A percentile compares a stretch with the other conserved stretches of the same genome.
These are phyloP conservation scores for Pollenia griseotomentosa DNA, from an alignment of 2,888 invertebrate species.

Conservation along the genomic window DNA sequence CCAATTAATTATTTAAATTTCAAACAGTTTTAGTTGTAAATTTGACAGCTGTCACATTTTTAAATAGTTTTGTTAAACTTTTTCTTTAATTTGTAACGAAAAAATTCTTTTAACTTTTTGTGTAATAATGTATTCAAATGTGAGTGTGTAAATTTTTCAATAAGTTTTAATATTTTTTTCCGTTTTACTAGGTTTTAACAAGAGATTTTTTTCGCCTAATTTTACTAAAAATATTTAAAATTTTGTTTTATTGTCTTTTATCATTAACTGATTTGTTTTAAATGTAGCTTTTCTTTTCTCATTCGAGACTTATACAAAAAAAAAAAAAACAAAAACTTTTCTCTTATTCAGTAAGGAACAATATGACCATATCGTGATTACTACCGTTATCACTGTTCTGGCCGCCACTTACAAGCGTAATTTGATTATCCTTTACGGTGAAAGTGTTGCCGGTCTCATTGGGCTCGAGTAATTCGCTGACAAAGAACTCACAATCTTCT, in stretches of 20 bases:
- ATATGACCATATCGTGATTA: slow-evolving; percentile 75
- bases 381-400: slow-evolving; percentile 48
- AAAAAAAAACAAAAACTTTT: not conserved
- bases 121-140: not conserved
- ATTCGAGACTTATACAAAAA: not conserved
- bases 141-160: slow-evolving; percentile 16
- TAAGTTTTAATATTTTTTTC: slow-evolving; percentile 6
- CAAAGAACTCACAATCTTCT: slow-evolving; percentile 55
- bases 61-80: not conserved
- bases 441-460: slow-evolving; percentile 10
- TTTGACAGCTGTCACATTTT: not conserved
- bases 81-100: slow-evolving; percentile 21
- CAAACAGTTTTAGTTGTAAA: not conserved
- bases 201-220: slow-evolving; percentile 30
- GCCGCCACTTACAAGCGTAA: slow-evolving; percentile 72
- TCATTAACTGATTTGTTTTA: slow-evolving; percentile 48
- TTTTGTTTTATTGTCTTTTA: slow-evolving; percentile 65
- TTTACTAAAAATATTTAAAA: slow-evolving; percentile 48
- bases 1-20: not conserved
- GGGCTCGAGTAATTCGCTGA: slow-evolving; percentile 39
- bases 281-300: not conserved
- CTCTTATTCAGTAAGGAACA: slow-evolving; percentile 75
- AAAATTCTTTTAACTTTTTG: slow-evolving; percentile 12
- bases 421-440: slow-evolving; percentile 68
- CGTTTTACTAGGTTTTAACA: slow-evolving; percentile 27